Evolutionary conservation across 2,888 invertebrate species (phyloP), one percentile per base, ranked within the genome.

Genomic region (Drosophila lacicola): DNA sequence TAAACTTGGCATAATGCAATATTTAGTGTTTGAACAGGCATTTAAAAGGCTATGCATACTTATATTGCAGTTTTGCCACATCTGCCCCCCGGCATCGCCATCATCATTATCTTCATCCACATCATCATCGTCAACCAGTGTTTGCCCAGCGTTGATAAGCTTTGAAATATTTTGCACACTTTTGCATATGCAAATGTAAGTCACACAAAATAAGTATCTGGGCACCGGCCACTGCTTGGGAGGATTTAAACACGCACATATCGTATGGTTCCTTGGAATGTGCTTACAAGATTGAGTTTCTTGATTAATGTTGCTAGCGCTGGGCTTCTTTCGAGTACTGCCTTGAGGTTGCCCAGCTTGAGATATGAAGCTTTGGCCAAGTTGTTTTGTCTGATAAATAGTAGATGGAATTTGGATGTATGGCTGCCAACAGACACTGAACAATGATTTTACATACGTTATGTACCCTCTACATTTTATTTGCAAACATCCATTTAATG

Each of bases 1-100:
- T 82, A 73, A 82, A 80, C 83, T 73, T 76, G 76, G 68, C 83
- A 85, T 80, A 85, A 82, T 82, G 80, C 70, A 75, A 78, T 80
- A 84, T 85, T 82, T 75, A 78, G 72, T 78, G 85, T 78, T 82
- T 74, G 70, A 67, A 56, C 45, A 70, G 66, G 58, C 84, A 68
- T 70, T 73, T 69, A 68, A 67, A 66, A 36, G 70, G 75, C 62
- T 68, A 53, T 63, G 50, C 57, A 56, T 45, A 60, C 60, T 34
- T 49, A 49, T 71, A 77, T 77, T 82, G 82, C 68, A 65, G 45
- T 79, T 67, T 44, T 54, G 45, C 25, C 56, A 65, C 49, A 61
- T 14, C n/a, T 49, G 14, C 13, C 36, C 39, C 34, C 42, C 49
- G 33, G 36, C 55, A 54, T 46, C 44, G 21, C 36, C 46, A 21